Evolutionary conservation across 2,113 vertebrate species (phyloP).

Genomic region (Mobula birostris): DNA sequence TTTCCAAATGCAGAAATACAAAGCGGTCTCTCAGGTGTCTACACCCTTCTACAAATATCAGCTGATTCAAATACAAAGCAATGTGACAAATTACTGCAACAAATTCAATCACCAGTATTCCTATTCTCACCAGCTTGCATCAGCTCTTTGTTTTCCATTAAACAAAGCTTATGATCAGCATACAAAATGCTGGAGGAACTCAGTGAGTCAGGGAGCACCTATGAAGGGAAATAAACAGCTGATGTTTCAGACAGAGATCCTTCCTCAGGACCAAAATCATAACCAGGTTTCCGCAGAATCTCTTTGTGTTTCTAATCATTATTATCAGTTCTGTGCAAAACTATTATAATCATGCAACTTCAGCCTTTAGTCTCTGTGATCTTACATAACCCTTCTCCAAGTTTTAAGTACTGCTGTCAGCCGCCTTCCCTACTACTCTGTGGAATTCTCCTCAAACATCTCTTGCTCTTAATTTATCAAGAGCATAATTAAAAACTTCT

Average conservation of each 20-base stretch:
- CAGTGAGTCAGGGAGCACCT: too few relatives aligned
- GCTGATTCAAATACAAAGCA: background rate
- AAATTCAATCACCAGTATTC: background rate
- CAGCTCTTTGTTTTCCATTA: background rate
- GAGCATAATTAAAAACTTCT: background rate
- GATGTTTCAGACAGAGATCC: too few relatives aligned
- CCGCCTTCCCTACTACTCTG: background rate
- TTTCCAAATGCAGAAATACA: too few relatives aligned
- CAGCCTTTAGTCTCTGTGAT: background rate
- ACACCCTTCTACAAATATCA: background rate
- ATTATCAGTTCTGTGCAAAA: background rate
- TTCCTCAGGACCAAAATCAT: too few relatives aligned
- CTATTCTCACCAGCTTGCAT: background rate
- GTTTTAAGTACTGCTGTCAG: background rate
- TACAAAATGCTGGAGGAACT: too few relatives aligned
- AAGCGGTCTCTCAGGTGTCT: background rate
- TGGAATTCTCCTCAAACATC: background rate
- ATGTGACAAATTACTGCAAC: background rate
- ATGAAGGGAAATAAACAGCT: too few relatives aligned
- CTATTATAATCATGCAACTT: background rate
- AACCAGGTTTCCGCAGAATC: too few relatives aligned
- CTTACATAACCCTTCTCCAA: background rate
- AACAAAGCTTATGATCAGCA: background rate
- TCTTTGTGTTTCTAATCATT: too few relatives aligned
- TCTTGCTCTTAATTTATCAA: background rate